Evolutionary conservation across 2,113 vertebrate species (phyloP).

Genomic region (Typhlomys cinereus): DNA sequence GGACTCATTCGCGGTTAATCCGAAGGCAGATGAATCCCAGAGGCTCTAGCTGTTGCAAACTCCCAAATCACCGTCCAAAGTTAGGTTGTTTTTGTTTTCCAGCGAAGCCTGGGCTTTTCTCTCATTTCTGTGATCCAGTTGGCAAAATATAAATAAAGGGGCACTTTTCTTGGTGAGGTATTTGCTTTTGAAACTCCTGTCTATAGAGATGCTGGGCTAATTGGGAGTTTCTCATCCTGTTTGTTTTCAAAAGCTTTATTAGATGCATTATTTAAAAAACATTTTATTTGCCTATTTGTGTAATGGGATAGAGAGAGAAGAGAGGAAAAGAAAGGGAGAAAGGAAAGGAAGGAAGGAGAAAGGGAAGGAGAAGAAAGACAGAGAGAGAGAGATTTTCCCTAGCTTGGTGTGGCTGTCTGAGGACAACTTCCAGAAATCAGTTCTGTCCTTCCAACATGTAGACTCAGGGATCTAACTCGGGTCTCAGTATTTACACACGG

Average conservation of each 20-base stretch:
- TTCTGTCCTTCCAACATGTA: no score
- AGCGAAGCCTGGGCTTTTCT: not conserved
- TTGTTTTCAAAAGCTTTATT: not conserved
- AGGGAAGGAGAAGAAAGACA: no score
- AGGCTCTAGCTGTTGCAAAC: conserved; percentile 29
- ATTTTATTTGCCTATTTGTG: no score
- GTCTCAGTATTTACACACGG: no score
- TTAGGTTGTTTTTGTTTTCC: conserved; percentile 50
- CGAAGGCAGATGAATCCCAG: conserved; percentile 42
- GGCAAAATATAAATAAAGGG: not conserved
- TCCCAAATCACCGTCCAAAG: conserved; percentile 57
- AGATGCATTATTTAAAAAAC: no score
- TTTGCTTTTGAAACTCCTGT: conserved; percentile 42
- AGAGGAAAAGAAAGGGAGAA: no score
- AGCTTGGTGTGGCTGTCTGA: no score
- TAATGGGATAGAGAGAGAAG: no score
- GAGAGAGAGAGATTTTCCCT: no score
- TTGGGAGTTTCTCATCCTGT: not conserved
- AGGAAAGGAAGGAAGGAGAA: no score
- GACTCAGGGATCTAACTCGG: no score
- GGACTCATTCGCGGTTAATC: conserved; percentile 65
- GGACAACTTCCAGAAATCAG: no score
- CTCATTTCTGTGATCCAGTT: not conserved
- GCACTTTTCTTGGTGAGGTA: not conserved
- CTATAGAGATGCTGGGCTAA: not conserved